These are phyloP conservation scores for Polydrusus tereticollis DNA, from an alignment of 2,888 invertebrate genomes.

Conservation along the genomic window DNA sequence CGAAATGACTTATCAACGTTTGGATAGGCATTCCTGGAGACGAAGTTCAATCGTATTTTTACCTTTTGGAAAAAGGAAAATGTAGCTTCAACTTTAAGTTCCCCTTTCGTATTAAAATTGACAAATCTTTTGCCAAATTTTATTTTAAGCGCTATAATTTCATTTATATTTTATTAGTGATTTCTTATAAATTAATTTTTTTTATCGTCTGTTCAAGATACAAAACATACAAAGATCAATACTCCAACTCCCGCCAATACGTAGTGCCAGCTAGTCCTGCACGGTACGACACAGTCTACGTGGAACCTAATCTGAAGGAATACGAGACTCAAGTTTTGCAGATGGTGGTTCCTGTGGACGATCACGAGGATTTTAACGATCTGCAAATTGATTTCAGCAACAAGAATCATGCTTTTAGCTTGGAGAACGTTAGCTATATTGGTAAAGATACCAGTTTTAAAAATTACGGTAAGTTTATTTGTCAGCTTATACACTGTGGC, in stretches of 20 bases:
- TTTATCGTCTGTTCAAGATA: conserved; percentile 76
- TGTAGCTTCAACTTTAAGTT: too few relatives aligned
- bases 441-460: conserved; percentile 80
- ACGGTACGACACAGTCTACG: conserved; percentile 78
- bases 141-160: too few relatives aligned
- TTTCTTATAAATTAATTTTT: too few relatives aligned
- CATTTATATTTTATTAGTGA: too few relatives aligned
- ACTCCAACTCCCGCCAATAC: conserved; percentile 64
- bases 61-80: too few relatives aligned
- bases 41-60: too few relatives aligned
- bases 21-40: too few relatives aligned
- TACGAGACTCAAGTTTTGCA: conserved; percentile 96
- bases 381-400: conserved; percentile 89
- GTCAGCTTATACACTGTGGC: too few relatives aligned
- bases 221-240: conserved; percentile 86
- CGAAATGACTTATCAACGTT: too few relatives aligned
- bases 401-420: conserved; percentile 87
- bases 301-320: conserved; percentile 88
- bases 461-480: conserved; percentile 68
- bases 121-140: too few relatives aligned
- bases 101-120: too few relatives aligned
- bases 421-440: conserved; percentile 91
- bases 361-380: conserved; percentile 82
- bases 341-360: conserved; percentile 92
- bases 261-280: conserved; percentile 72